Conservation (phyloP, 1,140 invertebrate species). For the Pararge aegeria region DNA sequence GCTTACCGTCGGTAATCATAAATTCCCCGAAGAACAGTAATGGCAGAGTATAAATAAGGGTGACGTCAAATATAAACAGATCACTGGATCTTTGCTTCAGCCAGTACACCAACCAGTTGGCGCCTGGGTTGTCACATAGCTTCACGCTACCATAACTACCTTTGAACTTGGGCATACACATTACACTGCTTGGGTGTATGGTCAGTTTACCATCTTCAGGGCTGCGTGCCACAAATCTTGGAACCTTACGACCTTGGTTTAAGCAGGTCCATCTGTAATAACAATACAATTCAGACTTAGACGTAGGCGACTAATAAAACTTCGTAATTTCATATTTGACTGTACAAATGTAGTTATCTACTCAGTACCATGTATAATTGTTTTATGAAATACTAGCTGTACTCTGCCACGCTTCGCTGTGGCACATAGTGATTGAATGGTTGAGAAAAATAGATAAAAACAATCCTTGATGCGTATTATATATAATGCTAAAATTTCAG, state of each 20-base stretch:
- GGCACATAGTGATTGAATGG: too few relatives aligned
- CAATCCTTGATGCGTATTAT: too few relatives aligned
- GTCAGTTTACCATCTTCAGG: conserved; percentile 56
- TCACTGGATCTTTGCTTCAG: conserved; percentile 62
- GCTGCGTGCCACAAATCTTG: conserved; percentile 34
- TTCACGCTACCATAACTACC: background rate
- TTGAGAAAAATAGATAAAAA: too few relatives aligned
- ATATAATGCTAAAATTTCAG: too few relatives aligned
- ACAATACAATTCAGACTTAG: background rate
- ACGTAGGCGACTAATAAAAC: too few relatives aligned
- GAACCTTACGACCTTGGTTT: conserved; percentile 24
- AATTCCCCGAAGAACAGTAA: conserved; percentile 75
- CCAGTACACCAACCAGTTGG: conserved; percentile 71
- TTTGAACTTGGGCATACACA: conserved; percentile 25
- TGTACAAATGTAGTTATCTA: too few relatives aligned
- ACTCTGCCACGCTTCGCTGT: too few relatives aligned
- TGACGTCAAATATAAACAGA: conserved; percentile 65
- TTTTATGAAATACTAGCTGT: too few relatives aligned
- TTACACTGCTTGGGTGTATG: conserved; percentile 68
- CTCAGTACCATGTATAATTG: too few relatives aligned
- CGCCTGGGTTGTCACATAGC: conserved; percentile 43
- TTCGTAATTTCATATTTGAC: too few relatives aligned
- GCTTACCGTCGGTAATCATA: conserved; percentile 46
- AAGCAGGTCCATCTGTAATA: conserved; percentile 48
- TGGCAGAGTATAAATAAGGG: conserved; percentile 67